phyloP scores from a whole-genome alignment of 2,888 invertebrate genomes.

The Slavum lentiscoides region DNA sequence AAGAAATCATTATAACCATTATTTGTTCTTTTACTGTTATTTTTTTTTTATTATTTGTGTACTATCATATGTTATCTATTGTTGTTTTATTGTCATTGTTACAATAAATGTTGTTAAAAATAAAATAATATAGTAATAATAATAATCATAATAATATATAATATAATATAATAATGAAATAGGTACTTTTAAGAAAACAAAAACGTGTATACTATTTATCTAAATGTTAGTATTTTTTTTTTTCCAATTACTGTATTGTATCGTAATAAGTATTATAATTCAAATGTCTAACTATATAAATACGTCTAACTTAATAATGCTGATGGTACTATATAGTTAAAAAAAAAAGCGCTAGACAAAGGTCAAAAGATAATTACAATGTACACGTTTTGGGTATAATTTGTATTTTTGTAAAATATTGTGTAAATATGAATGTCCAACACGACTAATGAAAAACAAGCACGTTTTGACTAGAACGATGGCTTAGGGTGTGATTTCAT shows the following conservation, averaged over 20 bases:
- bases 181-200: conserved; percentile 21
- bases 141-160: conserved; percentile 12
- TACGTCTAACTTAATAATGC: conserved; percentile 44
- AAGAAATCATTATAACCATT: conserved; percentile 18
- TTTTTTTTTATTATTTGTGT: background rate
- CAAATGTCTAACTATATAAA: conserved; percentile 45
- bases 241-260: conserved; percentile 32
- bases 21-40: conserved; percentile 16
- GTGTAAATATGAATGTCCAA: conserved; percentile 38
- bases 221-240: conserved; percentile 25
- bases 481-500: conserved; percentile 4
- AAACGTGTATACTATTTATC: conserved; percentile 35
- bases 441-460: conserved; percentile 36
- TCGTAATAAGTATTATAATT: conserved; percentile 37
- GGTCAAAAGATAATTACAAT: conserved; percentile 50
- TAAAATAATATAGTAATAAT: conserved; percentile 9
- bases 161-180: conserved; percentile 16
- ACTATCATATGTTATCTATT: conserved; percentile 1
- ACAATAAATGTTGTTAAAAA: conserved; percentile 13
- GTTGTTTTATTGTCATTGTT: conserved; percentile 41
- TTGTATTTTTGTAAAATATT: conserved; percentile 32
- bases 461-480: conserved; percentile 43
- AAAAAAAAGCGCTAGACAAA: conserved; percentile 52
- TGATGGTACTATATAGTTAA: conserved; percentile 37
- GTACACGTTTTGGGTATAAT: conserved; percentile 44